These are phyloP conservation scores for Laspeyria flexula DNA, from an alignment of 2,888 invertebrate genomes.

Conservation along the genomic window DNA sequence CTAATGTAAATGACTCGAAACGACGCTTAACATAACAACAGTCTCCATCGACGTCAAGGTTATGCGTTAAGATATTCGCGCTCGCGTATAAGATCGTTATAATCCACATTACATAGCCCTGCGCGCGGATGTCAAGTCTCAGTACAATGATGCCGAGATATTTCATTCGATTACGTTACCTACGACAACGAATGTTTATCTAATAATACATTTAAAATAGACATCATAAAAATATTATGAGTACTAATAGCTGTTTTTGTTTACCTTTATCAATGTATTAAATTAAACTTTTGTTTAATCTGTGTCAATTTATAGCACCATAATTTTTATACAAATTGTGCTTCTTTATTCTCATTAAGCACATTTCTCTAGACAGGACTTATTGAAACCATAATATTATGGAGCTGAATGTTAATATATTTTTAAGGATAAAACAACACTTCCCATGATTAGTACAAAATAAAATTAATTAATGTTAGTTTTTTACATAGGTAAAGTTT, in stretches of 20 bases:
- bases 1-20: constrained; percentile 31
- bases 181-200: neutral
- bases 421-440: constrained; percentile 87
- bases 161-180: constrained; percentile 27
- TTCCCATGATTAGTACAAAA: constrained; percentile 87
- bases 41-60: constrained; percentile 35
- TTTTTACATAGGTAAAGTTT: constrained; percentile 85
- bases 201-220: neutral
- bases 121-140: constrained; percentile 34
- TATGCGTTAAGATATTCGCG: constrained; percentile 40
- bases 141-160: constrained; percentile 23
- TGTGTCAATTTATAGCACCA: neutral
- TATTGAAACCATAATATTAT: constrained; percentile 83
- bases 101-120: constrained; percentile 36
- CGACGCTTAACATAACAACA: constrained; percentile 38
- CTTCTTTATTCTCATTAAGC: neutral
- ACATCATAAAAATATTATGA: neutral
- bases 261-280: neutral
- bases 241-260: neutral
- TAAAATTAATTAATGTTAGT: constrained; percentile 87
- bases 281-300: neutral
- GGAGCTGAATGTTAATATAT: constrained; percentile 87
- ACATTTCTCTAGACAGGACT: constrained; percentile 40
- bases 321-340: neutral
- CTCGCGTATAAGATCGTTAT: constrained; percentile 35